Evolutionary conservation across 2,113 vertebrate genomes (phyloP), one percentile per base, ranked within the genome.

Genomic region (Rhombomys opimus): DNA sequence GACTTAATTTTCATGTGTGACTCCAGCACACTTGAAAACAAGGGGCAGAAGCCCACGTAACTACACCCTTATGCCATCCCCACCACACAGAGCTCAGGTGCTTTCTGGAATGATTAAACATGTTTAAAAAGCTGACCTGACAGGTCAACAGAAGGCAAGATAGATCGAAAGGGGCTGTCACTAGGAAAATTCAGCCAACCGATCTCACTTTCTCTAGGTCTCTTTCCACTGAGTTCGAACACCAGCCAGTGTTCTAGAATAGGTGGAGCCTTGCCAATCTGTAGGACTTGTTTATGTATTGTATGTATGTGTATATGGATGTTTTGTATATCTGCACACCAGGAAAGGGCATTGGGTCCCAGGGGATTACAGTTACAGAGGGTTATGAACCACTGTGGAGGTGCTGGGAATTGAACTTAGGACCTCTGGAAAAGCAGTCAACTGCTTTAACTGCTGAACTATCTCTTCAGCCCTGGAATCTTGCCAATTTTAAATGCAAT

Each of bases 1-100:
- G 95, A 67, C 32, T 63, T 77, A 85, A 52, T 70, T 50, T 94
- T 73, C 85, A 41, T 54, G 93, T 54, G 77, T 25, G 85, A 78
- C 23, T 89, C 67, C 50, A 87, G 81, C 68, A 91, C 2, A 65
- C 50, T 68, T 35, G 89, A 80, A 91, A 93, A 89, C 35, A 18
- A 76, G 80, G 35, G n/a, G 15, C 61, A 63, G 61, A 68, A 52
- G 38, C 54, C 15, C 11, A 70, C 32, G 67, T 30, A 35, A 68
- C 67, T 14, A 32, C 30, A 65, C 14, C 12, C 14, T 68, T 13
- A 4, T 2, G 67, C 67, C 67, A 70, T 2, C 5, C 67, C 67
- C 32, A 35, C 13, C 32, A 35, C 67, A 35, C 30, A 70, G 67
- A 70, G 63, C 25, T 41, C 9, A 65, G 63, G 67, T 68, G 30